These are phyloP conservation scores for Enteromius fasciolatus DNA, from an alignment of 2,797 vertebrate genomes.

Conservation along the genomic window DNA sequence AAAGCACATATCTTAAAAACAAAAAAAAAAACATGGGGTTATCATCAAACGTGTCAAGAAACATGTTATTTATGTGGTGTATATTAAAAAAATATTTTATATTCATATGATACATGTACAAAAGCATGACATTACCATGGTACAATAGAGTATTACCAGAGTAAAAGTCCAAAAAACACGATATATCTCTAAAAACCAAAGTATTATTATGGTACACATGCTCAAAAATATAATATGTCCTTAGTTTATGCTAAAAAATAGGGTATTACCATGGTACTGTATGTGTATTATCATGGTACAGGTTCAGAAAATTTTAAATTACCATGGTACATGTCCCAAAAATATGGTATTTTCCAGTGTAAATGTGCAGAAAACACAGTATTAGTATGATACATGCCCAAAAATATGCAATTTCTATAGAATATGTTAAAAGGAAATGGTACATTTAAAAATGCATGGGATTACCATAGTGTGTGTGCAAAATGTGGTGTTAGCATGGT, in stretches of 20 bases:
- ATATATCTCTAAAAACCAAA: background rate
- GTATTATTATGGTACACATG: background rate
- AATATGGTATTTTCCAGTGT: too few relatives aligned
- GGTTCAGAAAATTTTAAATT: background rate
- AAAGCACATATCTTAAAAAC: too few relatives aligned
- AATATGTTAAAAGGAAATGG: too few relatives aligned
- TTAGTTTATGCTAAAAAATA: background rate
- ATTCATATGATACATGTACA: background rate
- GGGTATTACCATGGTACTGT: background rate
- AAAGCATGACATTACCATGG: background rate
- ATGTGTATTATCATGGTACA: background rate
- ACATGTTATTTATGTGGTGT: background rate
- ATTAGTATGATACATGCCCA: too few relatives aligned
- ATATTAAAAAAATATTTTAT: too few relatives aligned
- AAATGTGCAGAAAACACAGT: too few relatives aligned
- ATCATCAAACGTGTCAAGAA: background rate
- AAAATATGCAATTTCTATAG: too few relatives aligned
- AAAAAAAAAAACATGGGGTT: background rate
- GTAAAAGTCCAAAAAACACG: background rate
- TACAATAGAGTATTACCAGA: background rate
- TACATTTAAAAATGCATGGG: too few relatives aligned
- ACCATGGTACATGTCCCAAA: too few relatives aligned
- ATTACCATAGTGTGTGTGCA: too few relatives aligned
- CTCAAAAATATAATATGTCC: background rate
- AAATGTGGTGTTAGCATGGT: too few relatives aligned